Evolutionary conservation across 2,797 vertebrate genomes (phyloP).

Genomic region (Champsocephalus esox): DNA sequence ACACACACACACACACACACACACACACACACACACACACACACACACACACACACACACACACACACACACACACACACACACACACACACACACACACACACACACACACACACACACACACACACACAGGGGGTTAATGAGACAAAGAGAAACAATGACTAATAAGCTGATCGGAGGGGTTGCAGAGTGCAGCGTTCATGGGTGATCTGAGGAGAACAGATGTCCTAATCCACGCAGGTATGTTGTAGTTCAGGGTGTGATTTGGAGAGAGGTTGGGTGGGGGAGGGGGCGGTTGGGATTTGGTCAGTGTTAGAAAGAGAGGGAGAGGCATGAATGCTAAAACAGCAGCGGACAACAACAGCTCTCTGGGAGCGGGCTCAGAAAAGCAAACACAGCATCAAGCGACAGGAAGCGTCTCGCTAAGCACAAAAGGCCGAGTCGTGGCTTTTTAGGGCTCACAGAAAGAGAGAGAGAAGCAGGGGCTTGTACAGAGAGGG

Average conservation of each 20-base stretch:
- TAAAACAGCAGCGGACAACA: conserved; percentile 82
- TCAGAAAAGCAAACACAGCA: conserved; percentile 86
- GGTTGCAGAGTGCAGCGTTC: conserved; percentile 29
- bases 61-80: conserved; percentile 14
- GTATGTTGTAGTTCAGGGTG: conserved; percentile 40
- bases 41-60: conserved; percentile 15
- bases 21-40: conserved; percentile 15
- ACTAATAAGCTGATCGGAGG: conserved; percentile 37
- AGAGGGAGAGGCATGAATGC: conserved; percentile 72
- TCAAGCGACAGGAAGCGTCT: conserved; percentile 84
- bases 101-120: neutral
- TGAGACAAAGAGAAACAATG: conserved; percentile 36
- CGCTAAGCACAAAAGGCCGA: conserved; percentile 76
- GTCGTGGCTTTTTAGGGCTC: conserved; percentile 61
- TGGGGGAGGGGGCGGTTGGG: neutral
- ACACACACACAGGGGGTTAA: conserved; percentile 17
- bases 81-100: conserved; percentile 15
- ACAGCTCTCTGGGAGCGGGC: conserved; percentile 78
- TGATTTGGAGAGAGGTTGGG: conserved; percentile 34
- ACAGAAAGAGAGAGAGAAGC: conserved; percentile 57
- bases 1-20: conserved; percentile 15
- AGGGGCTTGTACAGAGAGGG: conserved; percentile 12
- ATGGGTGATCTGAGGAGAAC: conserved; percentile 31
- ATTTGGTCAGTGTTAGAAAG: conserved; percentile 31
- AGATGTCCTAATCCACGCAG: conserved; percentile 23